Evolutionary conservation across 2,797 vertebrate genomes (phyloP).

Genomic region (Odontamblyopus rebecca): DNA sequence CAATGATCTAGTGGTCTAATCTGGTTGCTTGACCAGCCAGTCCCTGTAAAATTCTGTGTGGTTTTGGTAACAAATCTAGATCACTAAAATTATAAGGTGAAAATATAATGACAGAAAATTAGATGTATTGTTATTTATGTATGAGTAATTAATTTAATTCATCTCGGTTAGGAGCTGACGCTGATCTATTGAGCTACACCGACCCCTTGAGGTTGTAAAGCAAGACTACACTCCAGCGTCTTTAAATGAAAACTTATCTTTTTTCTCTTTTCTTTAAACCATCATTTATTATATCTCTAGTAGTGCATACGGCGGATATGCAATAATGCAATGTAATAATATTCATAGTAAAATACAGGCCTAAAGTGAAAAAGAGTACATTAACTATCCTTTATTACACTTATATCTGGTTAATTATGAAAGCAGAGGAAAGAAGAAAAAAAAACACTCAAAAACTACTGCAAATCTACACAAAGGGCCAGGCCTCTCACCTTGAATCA

Average conservation of each 20-base stretch:
- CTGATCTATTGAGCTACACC: background rate
- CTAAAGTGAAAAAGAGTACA: background rate
- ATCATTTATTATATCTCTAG: background rate
- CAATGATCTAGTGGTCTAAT: too few relatives aligned
- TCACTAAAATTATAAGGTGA: too few relatives aligned
- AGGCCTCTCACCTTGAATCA: slow-evolving; percentile 86
- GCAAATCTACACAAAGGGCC: background rate
- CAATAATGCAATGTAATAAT: background rate
- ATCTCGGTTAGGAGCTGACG: background rate
- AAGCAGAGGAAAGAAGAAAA: background rate
- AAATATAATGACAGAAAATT: too few relatives aligned
- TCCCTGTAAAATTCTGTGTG: too few relatives aligned
- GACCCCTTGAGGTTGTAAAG: background rate
- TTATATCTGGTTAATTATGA: background rate
- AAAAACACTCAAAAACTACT: background rate
- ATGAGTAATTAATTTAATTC: background rate
- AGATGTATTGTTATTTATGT: too few relatives aligned
- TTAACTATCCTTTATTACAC: background rate
- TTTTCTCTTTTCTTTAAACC: background rate
- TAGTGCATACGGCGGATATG: background rate
- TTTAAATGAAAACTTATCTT: background rate
- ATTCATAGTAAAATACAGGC: background rate
- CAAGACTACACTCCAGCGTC: background rate
- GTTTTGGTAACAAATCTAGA: too few relatives aligned
- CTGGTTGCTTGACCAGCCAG: too few relatives aligned